A percentile compares a stretch with the other conserved stretches of the same genome.
Conservation (phyloP, 2,113 vertebrate genomes). For the Glareola pratincola region DNA sequence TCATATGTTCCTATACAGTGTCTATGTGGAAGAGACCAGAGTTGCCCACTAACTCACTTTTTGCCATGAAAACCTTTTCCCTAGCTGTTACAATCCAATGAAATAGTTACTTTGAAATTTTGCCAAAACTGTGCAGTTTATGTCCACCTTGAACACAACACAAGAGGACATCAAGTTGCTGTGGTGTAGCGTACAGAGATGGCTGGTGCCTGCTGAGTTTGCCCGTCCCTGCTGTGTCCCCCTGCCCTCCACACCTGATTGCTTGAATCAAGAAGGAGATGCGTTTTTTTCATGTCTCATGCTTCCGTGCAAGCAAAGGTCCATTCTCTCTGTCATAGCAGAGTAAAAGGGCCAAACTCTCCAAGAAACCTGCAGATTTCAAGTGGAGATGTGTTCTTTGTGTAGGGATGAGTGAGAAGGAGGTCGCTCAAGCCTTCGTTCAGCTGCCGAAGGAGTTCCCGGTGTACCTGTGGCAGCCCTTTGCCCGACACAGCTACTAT, state of each 20-base stretch:
- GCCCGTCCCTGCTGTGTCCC: neutral
- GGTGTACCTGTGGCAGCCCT: conserved; percentile 88
- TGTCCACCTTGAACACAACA: neutral
- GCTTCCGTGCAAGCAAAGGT: neutral
- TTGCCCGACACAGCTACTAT: conserved; percentile 83
- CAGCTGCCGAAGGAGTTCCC: conserved; percentile 83
- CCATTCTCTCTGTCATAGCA: neutral
- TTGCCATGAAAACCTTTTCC: neutral
- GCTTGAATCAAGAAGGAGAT: neutral
- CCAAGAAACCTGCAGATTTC: neutral
- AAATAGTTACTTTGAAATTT: neutral
- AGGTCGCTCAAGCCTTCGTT: conserved; percentile 71
- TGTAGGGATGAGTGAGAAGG: conserved; percentile 75
- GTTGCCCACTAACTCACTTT: neutral
- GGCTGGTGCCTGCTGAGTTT: neutral
- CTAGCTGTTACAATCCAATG: neutral
- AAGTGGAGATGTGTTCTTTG: neutral
- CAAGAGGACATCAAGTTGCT: neutral
- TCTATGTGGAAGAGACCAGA: neutral
- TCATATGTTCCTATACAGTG: neutral
- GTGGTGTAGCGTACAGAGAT: neutral
- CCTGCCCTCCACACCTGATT: neutral
- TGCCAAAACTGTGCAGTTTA: neutral
- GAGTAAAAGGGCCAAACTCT: neutral
- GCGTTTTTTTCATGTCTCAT: neutral